Evolutionary conservation across 1,140 invertebrate species (phyloP), one percentile per base, ranked within the genome.

Genomic region (Ooceraea biroi): DNA sequence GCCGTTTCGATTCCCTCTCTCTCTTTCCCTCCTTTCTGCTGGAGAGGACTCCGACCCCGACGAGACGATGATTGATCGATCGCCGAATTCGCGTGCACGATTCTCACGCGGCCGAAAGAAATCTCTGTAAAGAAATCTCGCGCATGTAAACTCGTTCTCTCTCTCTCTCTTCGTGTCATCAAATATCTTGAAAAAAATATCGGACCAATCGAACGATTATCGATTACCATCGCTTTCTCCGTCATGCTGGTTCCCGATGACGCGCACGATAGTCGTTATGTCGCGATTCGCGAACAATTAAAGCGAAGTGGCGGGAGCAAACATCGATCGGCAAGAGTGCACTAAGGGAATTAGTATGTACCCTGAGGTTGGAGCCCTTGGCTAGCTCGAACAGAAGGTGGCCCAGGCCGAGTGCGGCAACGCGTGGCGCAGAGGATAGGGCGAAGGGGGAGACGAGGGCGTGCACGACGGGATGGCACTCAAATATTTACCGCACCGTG

Each of bases 401-500:
- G 71, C 50, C n/a, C 36, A 27, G 61, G 14, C 65, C 19, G 41
- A 14, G 57, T 17, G 65, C 27, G 14, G 63, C 27, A 55, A 55
- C 50, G 65, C 25, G 41, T 44, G 50, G 36, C 61, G 55, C 12
- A 30, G 50, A 27, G 22, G 36, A n/a, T n/a, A n/a, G n/a, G n/a
- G n/a, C n/a, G n/a, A 36, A 36, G 36, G 36, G 7, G 7, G 36
- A 36, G 50, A 30, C 82, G 87, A 86, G 86, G 85, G 84, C 86
- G 74, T n/a, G 84, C 68, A 12, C 83, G 76, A 14, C 63, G 77
- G 84, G 89, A 89, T 85, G 87, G 77, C 86, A 91, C 90, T 93
- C 91, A 93, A 94, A 94, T 94, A 94, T 94, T 94, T 94, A 92
- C 90, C 87, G 85, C 89, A 85, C 88, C 88, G 90, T 87, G 88